phyloP scores from a whole-genome alignment of 2,113 vertebrate species.

The Podilymbus podiceps region DNA sequence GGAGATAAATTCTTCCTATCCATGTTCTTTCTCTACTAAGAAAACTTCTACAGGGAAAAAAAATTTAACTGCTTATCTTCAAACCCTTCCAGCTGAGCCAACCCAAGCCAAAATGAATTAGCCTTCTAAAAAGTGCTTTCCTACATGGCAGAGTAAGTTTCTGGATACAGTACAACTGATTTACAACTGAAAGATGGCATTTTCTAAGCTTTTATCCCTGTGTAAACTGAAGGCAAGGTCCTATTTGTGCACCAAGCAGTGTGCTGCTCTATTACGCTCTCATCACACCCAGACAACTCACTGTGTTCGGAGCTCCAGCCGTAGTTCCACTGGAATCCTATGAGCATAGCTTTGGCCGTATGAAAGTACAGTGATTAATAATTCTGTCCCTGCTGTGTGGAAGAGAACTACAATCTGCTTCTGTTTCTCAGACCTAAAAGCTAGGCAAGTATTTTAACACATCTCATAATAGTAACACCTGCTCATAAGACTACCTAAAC shows the following conservation, averaged over 20 bases:
- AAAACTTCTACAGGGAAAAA: neutral
- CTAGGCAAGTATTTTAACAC: neutral
- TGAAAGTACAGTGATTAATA: neutral
- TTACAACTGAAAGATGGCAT: neutral
- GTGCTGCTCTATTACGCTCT: neutral
- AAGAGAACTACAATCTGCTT: neutral
- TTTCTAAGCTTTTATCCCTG: neutral
- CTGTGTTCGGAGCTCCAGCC: neutral
- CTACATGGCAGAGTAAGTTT: neutral
- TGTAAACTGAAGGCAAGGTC: neutral
- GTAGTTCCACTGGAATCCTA: neutral
- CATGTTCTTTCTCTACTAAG: neutral
- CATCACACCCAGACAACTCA: neutral
- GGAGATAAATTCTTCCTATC: neutral
- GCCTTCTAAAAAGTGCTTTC: neutral
- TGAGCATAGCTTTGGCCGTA: accelerated
- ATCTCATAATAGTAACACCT: neutral
- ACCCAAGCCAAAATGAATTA: neutral
- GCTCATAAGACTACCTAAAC: neutral
- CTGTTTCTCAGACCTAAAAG: neutral
- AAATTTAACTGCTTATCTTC: neutral
- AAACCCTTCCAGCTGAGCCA: neutral
- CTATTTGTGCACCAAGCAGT: neutral
- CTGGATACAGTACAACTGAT: neutral
- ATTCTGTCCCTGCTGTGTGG: neutral